Evolutionary conservation across 2,113 vertebrate species (phyloP).

Genomic region (Sialia sialis): DNA sequence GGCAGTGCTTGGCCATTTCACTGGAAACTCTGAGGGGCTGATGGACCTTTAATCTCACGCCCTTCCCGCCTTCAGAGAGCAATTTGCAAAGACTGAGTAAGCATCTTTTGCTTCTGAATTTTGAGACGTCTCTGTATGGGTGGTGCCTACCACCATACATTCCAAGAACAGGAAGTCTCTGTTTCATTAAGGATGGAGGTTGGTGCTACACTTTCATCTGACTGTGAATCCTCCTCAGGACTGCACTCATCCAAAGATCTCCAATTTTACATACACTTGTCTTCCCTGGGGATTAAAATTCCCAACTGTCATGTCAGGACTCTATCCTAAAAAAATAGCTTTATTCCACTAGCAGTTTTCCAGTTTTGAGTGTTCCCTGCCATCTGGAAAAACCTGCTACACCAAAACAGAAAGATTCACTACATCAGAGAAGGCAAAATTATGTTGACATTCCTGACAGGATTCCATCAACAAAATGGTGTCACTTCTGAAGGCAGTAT

Average conservation of each 20-base stretch:
- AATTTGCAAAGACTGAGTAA: neutral
- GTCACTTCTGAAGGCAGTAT: neutral
- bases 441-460: neutral
- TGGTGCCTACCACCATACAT: neutral
- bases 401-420: neutral
- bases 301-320: neutral
- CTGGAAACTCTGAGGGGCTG: neutral
- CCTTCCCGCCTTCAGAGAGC: neutral
- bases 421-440: neutral
- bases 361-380: neutral
- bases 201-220: neutral
- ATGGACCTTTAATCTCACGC: neutral
- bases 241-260: rapidly evolving
- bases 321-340: neutral
- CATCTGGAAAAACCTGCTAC: neutral
- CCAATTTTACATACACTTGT: neutral
- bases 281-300: neutral
- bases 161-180: neutral
- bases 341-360: neutral
- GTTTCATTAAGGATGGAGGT: neutral
- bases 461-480: neutral
- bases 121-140: neutral
- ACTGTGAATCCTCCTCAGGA: neutral
- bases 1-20: neutral
- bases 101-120: neutral